A percentile compares a stretch with the other conserved stretches of the same genome.
Conservation (phyloP, 2,113 vertebrate genomes). For the Psephotus haematonotus region DNA sequence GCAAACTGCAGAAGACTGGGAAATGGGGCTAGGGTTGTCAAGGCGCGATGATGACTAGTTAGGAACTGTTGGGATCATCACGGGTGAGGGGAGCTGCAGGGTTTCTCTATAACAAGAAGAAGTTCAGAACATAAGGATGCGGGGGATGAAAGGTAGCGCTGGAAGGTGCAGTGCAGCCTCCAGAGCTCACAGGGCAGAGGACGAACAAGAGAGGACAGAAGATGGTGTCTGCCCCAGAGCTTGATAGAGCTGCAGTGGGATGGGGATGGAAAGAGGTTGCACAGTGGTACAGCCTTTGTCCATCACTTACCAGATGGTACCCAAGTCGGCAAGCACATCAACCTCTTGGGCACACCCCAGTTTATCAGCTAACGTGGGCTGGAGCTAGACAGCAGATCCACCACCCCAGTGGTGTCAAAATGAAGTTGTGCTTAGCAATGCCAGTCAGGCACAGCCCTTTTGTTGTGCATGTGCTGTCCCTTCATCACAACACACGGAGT, state of each 20-base stretch:
- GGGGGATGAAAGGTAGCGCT: not conserved
- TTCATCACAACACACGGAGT: accelerated
- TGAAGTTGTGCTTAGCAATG: not conserved
- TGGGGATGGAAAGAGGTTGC: not conserved
- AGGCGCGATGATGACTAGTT: not conserved
- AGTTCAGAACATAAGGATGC: not conserved
- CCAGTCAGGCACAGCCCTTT: not conserved
- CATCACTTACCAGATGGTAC: not conserved
- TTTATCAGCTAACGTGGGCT: not conserved
- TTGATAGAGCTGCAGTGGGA: not conserved
- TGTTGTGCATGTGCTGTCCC: not conserved
- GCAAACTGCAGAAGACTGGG: not conserved
- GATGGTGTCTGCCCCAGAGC: not conserved
- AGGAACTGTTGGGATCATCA: not conserved
- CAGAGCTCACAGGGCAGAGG: not conserved
- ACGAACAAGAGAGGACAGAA: not conserved
- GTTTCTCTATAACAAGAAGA: not conserved
- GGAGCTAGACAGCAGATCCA: not conserved
- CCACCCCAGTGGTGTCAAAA: not conserved
- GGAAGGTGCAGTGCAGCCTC: not conserved
- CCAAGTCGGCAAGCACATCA: not conserved
- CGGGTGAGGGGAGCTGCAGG: not conserved
- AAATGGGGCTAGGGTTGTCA: not conserved
- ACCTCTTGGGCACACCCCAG: not conserved
- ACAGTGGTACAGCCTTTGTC: not conserved